Evolutionary conservation across 2,797 vertebrate species (phyloP).

Genomic region (Ambastaia sidthimunki): DNA sequence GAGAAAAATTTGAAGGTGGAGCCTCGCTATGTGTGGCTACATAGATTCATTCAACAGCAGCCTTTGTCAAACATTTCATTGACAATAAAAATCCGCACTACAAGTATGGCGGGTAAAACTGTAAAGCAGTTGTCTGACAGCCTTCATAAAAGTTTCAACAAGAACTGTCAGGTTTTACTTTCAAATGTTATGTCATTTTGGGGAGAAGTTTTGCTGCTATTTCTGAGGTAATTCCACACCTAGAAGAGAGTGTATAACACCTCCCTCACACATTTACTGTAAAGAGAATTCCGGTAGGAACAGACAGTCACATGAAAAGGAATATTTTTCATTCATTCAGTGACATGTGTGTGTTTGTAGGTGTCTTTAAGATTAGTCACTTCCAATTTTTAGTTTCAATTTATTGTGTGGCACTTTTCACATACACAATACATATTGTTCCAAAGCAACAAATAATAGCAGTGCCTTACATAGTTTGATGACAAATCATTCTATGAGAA

Average conservation of each 20-base stretch:
- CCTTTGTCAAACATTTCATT: not conserved
- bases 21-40: slow-evolving; percentile 8
- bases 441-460: not conserved
- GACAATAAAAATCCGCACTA: not conserved
- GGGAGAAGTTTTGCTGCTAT: not conserved
- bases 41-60: slow-evolving; percentile 12
- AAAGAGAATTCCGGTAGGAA: slow-evolving; percentile 2
- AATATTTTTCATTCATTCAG: slow-evolving; percentile 29
- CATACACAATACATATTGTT: slow-evolving; percentile 12
- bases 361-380: slow-evolving; percentile 19
- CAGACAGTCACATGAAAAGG: not conserved
- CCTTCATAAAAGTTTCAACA: not conserved
- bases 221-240: not conserved
- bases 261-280: slow-evolving; percentile 15
- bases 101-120: not conserved
- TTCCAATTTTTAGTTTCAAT: not conserved
- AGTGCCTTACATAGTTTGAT: slow-evolving; percentile 19
- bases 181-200: not conserved
- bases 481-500: not conserved
- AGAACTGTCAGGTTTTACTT: slow-evolving; percentile 8
- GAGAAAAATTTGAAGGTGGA: slow-evolving; percentile 31
- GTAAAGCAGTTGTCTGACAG: not conserved
- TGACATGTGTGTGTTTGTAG: not conserved
- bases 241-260: not conserved
- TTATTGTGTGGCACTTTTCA: slow-evolving; percentile 1